These are phyloP conservation scores for Thereva nobilitata DNA, from an alignment of 2,888 invertebrate species.

Conservation along the genomic window DNA sequence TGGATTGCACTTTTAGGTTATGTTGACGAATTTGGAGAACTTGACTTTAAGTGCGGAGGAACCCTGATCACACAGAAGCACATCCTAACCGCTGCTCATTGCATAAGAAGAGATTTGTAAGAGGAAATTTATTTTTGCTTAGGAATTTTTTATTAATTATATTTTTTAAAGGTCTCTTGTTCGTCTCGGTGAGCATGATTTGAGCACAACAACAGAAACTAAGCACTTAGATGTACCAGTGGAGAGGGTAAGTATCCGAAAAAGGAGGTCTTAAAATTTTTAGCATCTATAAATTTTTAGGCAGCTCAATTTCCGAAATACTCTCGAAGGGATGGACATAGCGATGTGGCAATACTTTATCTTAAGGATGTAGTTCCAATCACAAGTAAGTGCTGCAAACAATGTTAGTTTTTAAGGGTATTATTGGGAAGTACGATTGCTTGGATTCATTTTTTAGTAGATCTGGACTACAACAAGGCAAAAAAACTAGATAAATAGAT, in stretches of 20 bases:
- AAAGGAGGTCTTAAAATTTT: neutral
- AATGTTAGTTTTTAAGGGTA: no score
- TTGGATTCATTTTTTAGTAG: neutral
- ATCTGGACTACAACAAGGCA: neutral
- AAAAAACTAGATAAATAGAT: no score
- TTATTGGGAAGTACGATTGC: neutral
- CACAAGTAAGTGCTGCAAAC: conserved; percentile 58
- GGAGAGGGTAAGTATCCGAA: neutral
- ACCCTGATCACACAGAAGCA: conserved; percentile 62
- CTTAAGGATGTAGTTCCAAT: conserved; percentile 64
- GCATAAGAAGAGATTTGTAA: conserved; percentile 52
- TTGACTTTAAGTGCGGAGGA: conserved; percentile 61
- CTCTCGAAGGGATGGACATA: conserved; percentile 60
- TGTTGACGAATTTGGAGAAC: conserved; percentile 56
- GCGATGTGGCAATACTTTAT: conserved; percentile 79
- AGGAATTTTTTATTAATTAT: neutral
- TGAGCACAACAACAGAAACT: conserved; percentile 62
- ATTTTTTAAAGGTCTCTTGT: conserved; percentile 62
- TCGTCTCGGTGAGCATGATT: conserved; percentile 73
- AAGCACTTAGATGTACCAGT: conserved; percentile 60
- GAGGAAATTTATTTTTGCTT: conserved; percentile 38
- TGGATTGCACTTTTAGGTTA: conserved; percentile 80
- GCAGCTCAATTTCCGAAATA: conserved; percentile 48
- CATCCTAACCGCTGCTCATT: conserved; percentile 67
- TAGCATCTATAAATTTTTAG: conserved; percentile 24